These are phyloP conservation scores for Kryphioiulus occultus DNA, from an alignment of 2,888 invertebrate species.

Conservation along the genomic window DNA sequence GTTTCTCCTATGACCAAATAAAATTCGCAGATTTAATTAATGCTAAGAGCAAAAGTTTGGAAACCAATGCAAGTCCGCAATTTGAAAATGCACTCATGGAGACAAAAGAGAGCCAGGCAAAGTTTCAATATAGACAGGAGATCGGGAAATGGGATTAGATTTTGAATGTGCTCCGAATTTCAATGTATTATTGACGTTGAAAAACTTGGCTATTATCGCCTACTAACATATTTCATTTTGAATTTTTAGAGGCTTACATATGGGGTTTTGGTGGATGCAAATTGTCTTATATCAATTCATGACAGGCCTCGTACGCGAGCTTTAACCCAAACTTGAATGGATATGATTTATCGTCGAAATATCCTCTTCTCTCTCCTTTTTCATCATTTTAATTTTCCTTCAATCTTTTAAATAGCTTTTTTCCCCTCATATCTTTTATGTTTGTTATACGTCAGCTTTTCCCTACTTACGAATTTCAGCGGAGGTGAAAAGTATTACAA, in stretches of 20 bases:
- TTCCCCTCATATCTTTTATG: neutral
- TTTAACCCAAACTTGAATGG: neutral
- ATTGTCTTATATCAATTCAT: conserved; percentile 31
- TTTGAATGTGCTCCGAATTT: conserved; percentile 3
- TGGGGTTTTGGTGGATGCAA: neutral
- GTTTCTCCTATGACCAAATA: too few species aligned
- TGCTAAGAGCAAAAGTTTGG: too few species aligned
- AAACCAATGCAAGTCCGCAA: neutral
- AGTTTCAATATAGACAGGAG: conserved; percentile 24
- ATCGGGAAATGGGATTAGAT: conserved; percentile 3
- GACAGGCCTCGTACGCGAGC: neutral
- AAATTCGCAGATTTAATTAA: too few species aligned
- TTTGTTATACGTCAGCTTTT: conserved; percentile 17
- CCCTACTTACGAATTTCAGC: neutral
- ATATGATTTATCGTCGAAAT: conserved; percentile 20
- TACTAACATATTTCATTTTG: conserved; percentile 16
- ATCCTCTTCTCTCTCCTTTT: neutral
- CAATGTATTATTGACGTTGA: conserved; percentile 10
- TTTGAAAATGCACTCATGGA: neutral
- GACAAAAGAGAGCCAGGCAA: neutral
- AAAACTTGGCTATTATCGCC: neutral
- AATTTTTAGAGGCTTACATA: conserved; percentile 6
- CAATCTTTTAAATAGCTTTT: conserved; percentile 29
- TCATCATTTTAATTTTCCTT: conserved; percentile 31
- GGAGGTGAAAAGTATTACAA: neutral